Percentiles rank a stretch among this genome's conserved stretches.
Evolutionary conservation across 2,797 vertebrate species (phyloP).

Genomic region (Ctenochaetus hawaiiensis): DNA sequence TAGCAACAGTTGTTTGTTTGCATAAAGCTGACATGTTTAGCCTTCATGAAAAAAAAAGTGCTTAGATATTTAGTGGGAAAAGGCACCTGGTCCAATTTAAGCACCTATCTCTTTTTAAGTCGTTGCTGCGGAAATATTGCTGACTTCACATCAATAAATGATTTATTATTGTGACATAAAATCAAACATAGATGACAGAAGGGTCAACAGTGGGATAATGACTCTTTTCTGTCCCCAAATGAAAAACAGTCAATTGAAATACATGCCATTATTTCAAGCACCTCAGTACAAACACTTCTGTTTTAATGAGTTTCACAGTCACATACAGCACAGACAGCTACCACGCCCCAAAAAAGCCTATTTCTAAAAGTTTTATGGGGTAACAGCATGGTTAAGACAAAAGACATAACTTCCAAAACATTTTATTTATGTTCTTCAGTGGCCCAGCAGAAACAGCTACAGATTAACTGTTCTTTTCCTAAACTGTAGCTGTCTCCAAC

Average conservation of each 20-base stretch:
- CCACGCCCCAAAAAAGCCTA: not conserved
- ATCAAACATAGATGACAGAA: conserved; percentile 55
- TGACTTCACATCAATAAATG: conserved; percentile 26
- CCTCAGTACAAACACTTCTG: not conserved
- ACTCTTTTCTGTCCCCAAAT: conserved; percentile 49
- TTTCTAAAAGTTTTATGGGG: not conserved
- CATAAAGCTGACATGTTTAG: not conserved
- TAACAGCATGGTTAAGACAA: not conserved
- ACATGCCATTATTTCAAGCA: conserved; percentile 3
- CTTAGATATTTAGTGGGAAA: not conserved
- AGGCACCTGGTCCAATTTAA: not conserved
- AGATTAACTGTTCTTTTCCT: not conserved
- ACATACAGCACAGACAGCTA: not conserved
- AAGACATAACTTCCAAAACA: not conserved
- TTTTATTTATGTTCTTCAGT: conserved; percentile 11
- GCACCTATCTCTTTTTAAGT: conserved; percentile 9
- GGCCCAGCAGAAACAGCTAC: not conserved
- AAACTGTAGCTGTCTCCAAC: not conserved
- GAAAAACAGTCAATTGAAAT: conserved; percentile 34
- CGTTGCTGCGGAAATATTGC: not conserved
- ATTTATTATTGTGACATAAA: conserved; percentile 66
- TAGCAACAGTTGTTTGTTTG: not conserved
- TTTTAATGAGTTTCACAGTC: conserved; percentile 6
- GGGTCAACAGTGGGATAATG: conserved; percentile 47
- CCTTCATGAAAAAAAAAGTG: not conserved